phyloP scores from a whole-genome alignment of 2,113 vertebrate genomes.

The Eubucco bourcierii region DNA sequence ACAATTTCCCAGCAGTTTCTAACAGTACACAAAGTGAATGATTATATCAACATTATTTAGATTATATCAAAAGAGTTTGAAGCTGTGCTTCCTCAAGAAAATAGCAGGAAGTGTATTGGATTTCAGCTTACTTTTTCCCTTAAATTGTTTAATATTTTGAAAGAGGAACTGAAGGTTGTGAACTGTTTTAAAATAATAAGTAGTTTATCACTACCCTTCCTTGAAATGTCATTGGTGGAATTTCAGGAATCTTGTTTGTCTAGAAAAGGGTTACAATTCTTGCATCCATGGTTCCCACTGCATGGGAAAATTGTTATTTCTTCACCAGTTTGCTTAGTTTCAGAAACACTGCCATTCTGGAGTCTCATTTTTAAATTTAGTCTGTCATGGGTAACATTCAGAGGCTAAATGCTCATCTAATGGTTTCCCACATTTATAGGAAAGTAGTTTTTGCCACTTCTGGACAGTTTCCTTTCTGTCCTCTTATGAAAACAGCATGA shows the following conservation, averaged over 20 bases:
- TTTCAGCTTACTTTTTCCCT: not conserved
- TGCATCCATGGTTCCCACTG: not conserved
- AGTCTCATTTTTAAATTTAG: not conserved
- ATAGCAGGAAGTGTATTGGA: not conserved
- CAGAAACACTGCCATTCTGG: not conserved
- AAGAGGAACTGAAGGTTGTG: not conserved
- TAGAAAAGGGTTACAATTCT: not conserved
- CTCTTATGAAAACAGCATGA: not conserved
- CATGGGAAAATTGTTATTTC: not conserved
- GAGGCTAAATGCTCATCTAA: not conserved
- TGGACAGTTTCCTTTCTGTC: not conserved
- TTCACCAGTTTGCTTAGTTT: not conserved
- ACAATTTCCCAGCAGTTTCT: not conserved
- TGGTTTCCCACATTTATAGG: not conserved
- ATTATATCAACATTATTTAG: not conserved
- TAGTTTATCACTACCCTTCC: not conserved
- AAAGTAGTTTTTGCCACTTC: not conserved
- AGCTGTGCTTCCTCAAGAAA: not conserved
- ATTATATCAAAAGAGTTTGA: not conserved
- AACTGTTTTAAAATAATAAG: not conserved
- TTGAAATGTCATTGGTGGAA: not conserved
- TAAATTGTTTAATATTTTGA: not conserved
- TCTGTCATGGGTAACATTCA: not conserved
- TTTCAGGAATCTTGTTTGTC: not conserved
- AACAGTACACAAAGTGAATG: not conserved